Percentiles rank a stretch among this genome's conserved stretches.
Evolutionary conservation across 2,113 vertebrate genomes (phyloP).

Genomic region (Pelmatolapia mariae): DNA sequence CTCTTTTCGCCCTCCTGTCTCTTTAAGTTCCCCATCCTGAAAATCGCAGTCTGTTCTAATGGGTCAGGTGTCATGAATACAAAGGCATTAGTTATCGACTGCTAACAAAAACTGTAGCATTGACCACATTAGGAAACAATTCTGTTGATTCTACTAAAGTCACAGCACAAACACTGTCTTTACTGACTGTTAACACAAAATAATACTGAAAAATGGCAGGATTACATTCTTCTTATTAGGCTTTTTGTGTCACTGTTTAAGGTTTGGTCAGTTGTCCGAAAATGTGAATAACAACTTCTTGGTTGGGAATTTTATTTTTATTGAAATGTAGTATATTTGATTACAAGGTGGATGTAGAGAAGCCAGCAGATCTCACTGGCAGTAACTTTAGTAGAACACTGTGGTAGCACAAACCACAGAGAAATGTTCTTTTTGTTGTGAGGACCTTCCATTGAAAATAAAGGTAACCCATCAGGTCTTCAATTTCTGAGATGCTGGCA

Average conservation of each 20-base stretch:
- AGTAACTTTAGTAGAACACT: neutral
- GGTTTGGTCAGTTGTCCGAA: neutral
- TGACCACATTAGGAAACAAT: accelerated
- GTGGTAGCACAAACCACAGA: neutral
- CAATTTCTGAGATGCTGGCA: neutral
- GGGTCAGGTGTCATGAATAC: too few species aligned
- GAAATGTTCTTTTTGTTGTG: neutral
- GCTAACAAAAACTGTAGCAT: neutral
- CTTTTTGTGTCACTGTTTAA: neutral
- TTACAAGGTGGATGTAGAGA: neutral
- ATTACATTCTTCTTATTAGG: neutral
- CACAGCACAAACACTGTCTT: accelerated
- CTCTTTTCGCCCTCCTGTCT: too few species aligned
- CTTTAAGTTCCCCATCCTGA: too few species aligned
- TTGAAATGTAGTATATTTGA: neutral
- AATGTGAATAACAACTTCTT: neutral
- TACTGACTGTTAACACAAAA: neutral
- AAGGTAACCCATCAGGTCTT: neutral
- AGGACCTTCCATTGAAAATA: neutral
- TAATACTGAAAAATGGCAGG: neutral
- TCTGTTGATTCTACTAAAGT: neutral
- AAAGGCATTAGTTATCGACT: neutral
- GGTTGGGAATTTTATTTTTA: neutral
- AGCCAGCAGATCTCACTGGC: neutral
- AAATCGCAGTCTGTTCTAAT: too few species aligned